Evolutionary conservation across 2,888 invertebrate genomes (phyloP), one percentile per base, ranked within the genome.

Genomic region (Trachelus stipa): DNA sequence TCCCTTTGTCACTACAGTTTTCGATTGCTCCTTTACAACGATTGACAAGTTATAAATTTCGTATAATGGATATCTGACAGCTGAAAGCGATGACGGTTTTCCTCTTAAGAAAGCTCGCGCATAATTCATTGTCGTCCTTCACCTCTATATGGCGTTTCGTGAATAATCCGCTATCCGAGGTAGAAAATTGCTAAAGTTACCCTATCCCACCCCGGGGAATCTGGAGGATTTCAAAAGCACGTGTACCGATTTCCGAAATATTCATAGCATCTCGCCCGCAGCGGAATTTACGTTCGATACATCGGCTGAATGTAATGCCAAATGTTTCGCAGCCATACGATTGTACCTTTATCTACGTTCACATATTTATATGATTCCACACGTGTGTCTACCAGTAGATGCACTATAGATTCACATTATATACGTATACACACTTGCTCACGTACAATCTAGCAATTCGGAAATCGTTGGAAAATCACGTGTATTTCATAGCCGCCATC

Each of bases 221-320:
- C 40, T 68, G 75, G 33, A 23, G 79, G 80, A 81, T 85, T 80
- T 79, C 77, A 77, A 77, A 76, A 79, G 83, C 83, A 81, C 82
- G 83, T 83, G 85, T 82, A 77, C 81, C 81, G 83, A 84, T 86
- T 85, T 82, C 81, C 83, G 83, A 85, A 87, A 87, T 87, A 85
- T 87, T 85, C 85, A 86, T 86, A 83, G 81, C 78, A 80, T 73
- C 68, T 74, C 77, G 79, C 74, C 79, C 80, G 78, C 73, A 75
- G 79, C 74, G 77, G 82, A 85, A 87, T 87, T 86, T 84, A 87
- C 84, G 81, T 76, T 74, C 75, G 77, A 78, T 80, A 81, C 83
- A 81, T 77, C 78, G 81, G 68, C 71, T 56, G 83, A 84, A 85
- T 84, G 76, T 80, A 83, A 83, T 77, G 71, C 76, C 69, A 33